Conservation (phyloP, 2,888 invertebrate species). For the Abrostola tripartita region DNA sequence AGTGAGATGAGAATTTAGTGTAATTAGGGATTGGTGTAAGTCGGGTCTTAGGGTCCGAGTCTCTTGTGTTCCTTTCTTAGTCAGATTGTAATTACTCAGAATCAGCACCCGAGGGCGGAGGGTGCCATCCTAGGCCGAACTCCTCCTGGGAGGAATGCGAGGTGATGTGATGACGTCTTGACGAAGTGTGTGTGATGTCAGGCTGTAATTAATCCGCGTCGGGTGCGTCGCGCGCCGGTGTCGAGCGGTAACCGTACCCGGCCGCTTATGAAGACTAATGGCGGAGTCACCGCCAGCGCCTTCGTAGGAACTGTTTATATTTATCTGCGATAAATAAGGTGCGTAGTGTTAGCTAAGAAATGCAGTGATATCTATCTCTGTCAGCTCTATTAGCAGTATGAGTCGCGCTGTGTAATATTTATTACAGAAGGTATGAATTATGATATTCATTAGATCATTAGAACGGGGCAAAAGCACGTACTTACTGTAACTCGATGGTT, state of each 20-base stretch:
- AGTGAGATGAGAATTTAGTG: conserved; percentile 39
- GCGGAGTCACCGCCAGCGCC: conserved; percentile 12
- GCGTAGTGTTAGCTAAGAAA: neutral
- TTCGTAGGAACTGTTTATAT: conserved; percentile 9
- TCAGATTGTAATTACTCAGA: conserved; percentile 12
- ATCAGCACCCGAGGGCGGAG: conserved; percentile 1
- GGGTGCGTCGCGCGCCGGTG: conserved; percentile 14
- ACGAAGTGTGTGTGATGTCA: conserved; percentile 27
- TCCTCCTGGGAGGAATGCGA: neutral
- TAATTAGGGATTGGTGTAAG: conserved; percentile 22
- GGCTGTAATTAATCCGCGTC: conserved; percentile 42
- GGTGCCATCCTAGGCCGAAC: no score
- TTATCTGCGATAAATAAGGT: neutral
- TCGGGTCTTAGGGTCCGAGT: conserved; percentile 11
- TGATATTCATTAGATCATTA: no score
- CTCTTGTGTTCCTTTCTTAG: conserved; percentile 6
- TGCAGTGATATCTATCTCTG: neutral
- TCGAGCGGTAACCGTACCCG: conserved; percentile 36
- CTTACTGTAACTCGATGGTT: neutral
- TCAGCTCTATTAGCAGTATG: neutral
- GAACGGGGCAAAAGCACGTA: no score
- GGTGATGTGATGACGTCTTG: conserved; percentile 22
- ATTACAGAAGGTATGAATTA: neutral
- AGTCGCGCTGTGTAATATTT: neutral
- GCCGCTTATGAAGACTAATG: conserved; percentile 52